Percentiles rank a stretch among this genome's conserved stretches.
These are phyloP conservation scores for Maconellicoccus hirsutus DNA, from an alignment of 1,140 invertebrate genomes.

Conservation along the genomic window DNA sequence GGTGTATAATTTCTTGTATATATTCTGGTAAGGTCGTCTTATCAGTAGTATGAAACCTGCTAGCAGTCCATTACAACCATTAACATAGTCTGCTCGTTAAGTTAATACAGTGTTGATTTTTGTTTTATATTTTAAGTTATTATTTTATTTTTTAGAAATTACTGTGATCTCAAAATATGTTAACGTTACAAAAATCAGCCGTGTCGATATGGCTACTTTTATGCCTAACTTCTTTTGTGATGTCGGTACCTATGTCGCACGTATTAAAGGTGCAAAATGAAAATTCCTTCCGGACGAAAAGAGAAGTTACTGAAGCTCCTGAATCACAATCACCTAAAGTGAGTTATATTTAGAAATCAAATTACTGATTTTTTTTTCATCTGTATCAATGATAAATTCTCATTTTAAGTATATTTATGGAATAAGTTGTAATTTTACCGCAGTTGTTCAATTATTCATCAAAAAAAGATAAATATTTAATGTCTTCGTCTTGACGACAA, in stretches of 20 bases:
- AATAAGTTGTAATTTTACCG: no score
- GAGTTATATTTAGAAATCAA: no score
- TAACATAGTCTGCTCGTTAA: background rate
- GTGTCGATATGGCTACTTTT: background rate
- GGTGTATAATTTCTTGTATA: no score
- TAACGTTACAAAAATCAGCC: background rate
- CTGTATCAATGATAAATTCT: no score
- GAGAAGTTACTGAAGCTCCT: background rate
- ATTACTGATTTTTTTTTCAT: no score
- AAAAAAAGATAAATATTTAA: no score
- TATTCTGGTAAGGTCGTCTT: slow-evolving; percentile 14
- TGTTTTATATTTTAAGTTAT: background rate
- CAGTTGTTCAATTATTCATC: no score
- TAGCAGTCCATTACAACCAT: background rate
- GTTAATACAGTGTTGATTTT: background rate
- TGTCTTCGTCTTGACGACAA: no score
- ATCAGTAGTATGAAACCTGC: slow-evolving; percentile 17
- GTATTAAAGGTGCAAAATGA: background rate
- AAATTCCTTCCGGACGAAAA: background rate
- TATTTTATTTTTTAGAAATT: background rate
- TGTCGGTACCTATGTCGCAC: background rate
- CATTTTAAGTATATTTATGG: no score
- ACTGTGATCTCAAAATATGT: slow-evolving; percentile 12
- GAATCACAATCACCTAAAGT: background rate
- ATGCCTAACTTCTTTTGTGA: background rate